Conservation (phyloP, 1,140 invertebrate genomes). For the Pseudomyrmex sp. region DNA sequence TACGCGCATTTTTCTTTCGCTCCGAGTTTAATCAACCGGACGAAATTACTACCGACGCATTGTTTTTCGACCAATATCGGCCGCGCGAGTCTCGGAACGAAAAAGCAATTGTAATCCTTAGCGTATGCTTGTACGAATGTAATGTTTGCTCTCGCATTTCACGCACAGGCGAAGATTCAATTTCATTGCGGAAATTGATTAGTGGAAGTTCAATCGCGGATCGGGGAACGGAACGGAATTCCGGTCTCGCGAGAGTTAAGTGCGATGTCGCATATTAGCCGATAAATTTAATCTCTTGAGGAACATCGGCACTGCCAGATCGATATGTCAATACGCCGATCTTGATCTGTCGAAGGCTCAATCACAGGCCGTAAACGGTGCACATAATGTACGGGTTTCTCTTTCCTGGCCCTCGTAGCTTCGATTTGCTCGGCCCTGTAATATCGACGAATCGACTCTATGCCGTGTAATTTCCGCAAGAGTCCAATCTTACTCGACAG, state of each 20-base stretch:
- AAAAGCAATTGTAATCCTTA: no score
- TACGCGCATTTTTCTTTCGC: no score
- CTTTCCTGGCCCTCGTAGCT: constrained; percentile 2
- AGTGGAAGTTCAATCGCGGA: constrained; percentile 20
- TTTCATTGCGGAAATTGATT: constrained; percentile 24
- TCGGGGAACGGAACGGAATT: not conserved
- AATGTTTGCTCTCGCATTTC: constrained; percentile 2
- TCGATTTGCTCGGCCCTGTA: constrained; percentile 31
- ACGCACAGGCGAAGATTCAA: not conserved
- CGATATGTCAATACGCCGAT: constrained; percentile 43
- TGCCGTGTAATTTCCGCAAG: constrained; percentile 39
- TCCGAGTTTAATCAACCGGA: no score
- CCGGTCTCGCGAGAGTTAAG: constrained; percentile 35
- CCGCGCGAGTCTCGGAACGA: no score
- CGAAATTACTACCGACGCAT: no score
- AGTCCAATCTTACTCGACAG: not conserved
- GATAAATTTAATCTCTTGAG: constrained; percentile 44
- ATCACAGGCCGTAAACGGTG: constrained; percentile 19
- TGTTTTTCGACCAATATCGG: no score
- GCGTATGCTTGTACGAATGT: not conserved
- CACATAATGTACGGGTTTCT: not conserved
- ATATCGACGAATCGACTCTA: constrained; percentile 48
- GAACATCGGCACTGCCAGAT: constrained; percentile 23
- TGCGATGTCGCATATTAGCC: constrained; percentile 34
- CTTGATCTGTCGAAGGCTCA: constrained; percentile 26